Evolutionary conservation across 2,113 vertebrate species (phyloP).

Genomic region (Carassius auratus): DNA sequence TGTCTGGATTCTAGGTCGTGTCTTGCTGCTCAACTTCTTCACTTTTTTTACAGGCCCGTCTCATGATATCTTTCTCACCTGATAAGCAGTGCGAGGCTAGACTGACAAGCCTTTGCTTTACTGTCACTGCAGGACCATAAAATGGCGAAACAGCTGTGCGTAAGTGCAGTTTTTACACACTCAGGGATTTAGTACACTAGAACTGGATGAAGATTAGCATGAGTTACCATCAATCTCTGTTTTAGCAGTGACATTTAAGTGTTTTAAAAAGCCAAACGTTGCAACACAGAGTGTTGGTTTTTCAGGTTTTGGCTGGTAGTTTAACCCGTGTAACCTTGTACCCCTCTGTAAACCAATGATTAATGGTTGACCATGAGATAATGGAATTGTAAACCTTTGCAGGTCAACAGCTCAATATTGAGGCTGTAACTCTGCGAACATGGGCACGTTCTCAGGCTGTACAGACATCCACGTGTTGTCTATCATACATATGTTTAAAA

Average conservation of each 20-base stretch:
- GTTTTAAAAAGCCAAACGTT: not conserved
- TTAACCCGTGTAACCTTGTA: conserved; percentile 19
- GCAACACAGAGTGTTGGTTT: not conserved
- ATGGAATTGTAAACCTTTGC: conserved; percentile 44
- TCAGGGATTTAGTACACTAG: too few relatives aligned
- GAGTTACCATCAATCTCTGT: conserved; percentile 5
- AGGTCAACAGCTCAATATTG: conserved; percentile 42
- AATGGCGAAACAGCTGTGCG: conserved; percentile 40
- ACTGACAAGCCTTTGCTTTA: conserved; percentile 45
- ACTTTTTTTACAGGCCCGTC: conserved; percentile 46
- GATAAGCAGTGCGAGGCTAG: conserved; percentile 41
- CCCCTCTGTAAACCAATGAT: conserved; percentile 25
- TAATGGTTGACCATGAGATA: conserved; percentile 51
- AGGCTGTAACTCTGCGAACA: conserved; percentile 40
- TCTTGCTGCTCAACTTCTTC: conserved; percentile 20
- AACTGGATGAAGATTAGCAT: conserved; percentile 16
- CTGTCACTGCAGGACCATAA: conserved; percentile 44
- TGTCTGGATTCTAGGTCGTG: conserved; percentile 21
- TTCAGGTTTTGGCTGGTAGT: conserved; percentile 18
- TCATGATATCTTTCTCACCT: conserved; percentile 37
- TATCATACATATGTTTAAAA: conserved; percentile 17
- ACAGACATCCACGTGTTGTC: conserved; percentile 5
- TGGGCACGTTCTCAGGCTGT: conserved; percentile 19
- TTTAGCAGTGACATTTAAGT: not conserved
- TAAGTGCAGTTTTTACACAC: conserved; percentile 4